Conservation (phyloP, 2,888 invertebrate species). For the Toxonevra muliebris region DNA sequence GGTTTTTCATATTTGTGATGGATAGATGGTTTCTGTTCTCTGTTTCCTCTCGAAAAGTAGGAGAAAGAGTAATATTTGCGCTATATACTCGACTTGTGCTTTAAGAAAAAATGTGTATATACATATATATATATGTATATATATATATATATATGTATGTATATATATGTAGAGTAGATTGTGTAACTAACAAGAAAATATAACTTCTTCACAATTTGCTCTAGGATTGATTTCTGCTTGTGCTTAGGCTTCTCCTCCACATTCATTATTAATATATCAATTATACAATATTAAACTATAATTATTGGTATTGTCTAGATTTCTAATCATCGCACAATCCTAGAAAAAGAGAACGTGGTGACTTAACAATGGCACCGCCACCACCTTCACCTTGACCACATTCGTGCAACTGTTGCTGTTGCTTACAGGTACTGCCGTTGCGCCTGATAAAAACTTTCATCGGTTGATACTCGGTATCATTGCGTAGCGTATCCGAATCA, state of each 20-base stretch:
- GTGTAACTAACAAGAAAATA: conserved; percentile 23
- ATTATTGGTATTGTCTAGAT: neutral
- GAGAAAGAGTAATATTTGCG: too few relatives aligned
- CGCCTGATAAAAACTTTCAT: conserved; percentile 43
- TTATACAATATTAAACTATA: too few relatives aligned
- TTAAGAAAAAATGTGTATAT: too few relatives aligned
- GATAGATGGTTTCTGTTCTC: neutral
- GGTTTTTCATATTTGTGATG: too few relatives aligned
- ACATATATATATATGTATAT: neutral
- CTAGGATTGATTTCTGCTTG: conserved; percentile 14
- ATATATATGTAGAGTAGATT: conserved; percentile 36
- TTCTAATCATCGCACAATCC: conserved; percentile 42
- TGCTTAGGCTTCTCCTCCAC: conserved; percentile 17
- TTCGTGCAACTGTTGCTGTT: conserved; percentile 21
- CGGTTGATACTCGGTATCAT: conserved; percentile 34
- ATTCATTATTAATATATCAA: neutral
- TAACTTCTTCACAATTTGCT: conserved; percentile 18
- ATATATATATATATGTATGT: conserved; percentile 21
- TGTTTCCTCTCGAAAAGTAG: too few relatives aligned
- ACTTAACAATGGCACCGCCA: conserved; percentile 20
- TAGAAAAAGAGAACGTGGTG: conserved; percentile 44
- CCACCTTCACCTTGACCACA: conserved; percentile 29
- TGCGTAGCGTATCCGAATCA: conserved; percentile 46
- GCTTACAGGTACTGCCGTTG: conserved; percentile 31
- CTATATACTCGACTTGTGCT: too few relatives aligned